Evolutionary conservation across 2,113 vertebrate species (phyloP).

Genomic region (Copsychus sechellarum): DNA sequence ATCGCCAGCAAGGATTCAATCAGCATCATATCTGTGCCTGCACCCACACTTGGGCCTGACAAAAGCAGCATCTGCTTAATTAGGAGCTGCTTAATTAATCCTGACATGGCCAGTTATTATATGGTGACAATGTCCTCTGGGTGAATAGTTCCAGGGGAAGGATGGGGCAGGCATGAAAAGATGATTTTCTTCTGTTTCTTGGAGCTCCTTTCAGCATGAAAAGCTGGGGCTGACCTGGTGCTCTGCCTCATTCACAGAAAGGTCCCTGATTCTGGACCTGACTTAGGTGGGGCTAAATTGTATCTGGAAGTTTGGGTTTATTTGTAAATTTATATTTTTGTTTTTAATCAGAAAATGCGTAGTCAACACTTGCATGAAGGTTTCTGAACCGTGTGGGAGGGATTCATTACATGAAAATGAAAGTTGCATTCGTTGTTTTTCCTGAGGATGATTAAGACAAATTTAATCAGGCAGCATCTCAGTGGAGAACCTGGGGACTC

Average conservation of each 20-base stretch:
- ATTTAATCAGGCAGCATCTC: not conserved
- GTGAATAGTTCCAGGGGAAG: not conserved
- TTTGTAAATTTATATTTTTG: no score
- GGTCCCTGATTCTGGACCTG: not conserved
- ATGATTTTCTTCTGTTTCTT: not conserved
- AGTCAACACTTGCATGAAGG: not conserved
- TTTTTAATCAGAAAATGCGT: fast-evolving
- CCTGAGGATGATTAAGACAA: not conserved
- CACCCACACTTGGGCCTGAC: conserved; percentile 33
- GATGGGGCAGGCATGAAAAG: not conserved
- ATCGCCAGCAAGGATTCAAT: conserved; percentile 83
- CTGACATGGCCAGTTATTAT: conserved; percentile 66
- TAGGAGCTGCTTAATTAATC: conserved; percentile 83
- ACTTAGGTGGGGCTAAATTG: not conserved
- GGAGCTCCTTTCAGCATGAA: not conserved
- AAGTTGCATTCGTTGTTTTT: fast-evolving
- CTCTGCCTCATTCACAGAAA: not conserved
- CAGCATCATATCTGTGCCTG: conserved; percentile 73
- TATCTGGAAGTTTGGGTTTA: not conserved
- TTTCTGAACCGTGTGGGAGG: fast-evolving
- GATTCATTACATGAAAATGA: fast-evolving
- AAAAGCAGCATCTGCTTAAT: conserved; percentile 78
- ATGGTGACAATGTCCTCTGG: not conserved
- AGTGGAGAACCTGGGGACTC: not conserved
- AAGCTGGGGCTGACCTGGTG: not conserved